Evolutionary conservation across 30 jellyfish, hydroid and myxozoan species (phyloP).

Genomic region (Aurelia coerulea): DNA sequence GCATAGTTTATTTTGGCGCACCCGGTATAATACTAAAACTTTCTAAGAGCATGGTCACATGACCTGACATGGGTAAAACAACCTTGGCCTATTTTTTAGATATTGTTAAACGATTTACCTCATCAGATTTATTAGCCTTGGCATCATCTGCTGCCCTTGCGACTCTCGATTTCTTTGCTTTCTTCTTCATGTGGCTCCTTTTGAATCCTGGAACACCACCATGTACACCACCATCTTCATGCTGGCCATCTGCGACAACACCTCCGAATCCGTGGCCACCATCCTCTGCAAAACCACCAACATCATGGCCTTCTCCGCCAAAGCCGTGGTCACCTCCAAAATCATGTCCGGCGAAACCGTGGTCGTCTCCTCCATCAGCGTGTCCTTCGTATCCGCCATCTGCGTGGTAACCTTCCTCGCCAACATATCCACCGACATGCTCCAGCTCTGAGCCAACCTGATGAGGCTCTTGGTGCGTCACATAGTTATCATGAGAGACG

Average conservation of each 20-base stretch:
- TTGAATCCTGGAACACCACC: constrained; percentile 31
- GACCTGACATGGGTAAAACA: too few species aligned
- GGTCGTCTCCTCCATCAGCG: constrained; percentile 17
- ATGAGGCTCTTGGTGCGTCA: constrained; percentile 77
- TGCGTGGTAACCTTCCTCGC: constrained; percentile 61
- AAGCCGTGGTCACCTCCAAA: constrained; percentile 43
- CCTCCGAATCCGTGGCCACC: constrained; percentile 54
- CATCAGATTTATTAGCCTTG: constrained; percentile 5
- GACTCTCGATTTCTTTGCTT: constrained; percentile 44
- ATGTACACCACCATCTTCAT: constrained; percentile 18
- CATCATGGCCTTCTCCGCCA: constrained; percentile 29
- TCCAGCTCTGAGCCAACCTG: constrained; percentile 73
- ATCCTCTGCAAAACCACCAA: constrained; percentile 21
- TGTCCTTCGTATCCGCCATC: constrained; percentile 29
- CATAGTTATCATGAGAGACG: constrained; percentile 86
- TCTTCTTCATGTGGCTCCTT: constrained; percentile 16
- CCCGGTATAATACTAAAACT: too few species aligned
- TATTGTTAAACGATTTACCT: too few species aligned
- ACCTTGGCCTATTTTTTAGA: too few species aligned
- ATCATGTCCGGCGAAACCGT: constrained; percentile 27
- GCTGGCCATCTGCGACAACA: neutral
- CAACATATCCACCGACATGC: constrained; percentile 79
- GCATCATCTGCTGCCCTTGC: constrained; percentile 38
- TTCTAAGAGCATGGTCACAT: too few species aligned
- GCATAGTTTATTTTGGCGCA: too few species aligned